Evolutionary conservation across 2,113 vertebrate genomes (phyloP), one percentile per base, ranked within the genome.

Genomic region (Chamaea fasciata): DNA sequence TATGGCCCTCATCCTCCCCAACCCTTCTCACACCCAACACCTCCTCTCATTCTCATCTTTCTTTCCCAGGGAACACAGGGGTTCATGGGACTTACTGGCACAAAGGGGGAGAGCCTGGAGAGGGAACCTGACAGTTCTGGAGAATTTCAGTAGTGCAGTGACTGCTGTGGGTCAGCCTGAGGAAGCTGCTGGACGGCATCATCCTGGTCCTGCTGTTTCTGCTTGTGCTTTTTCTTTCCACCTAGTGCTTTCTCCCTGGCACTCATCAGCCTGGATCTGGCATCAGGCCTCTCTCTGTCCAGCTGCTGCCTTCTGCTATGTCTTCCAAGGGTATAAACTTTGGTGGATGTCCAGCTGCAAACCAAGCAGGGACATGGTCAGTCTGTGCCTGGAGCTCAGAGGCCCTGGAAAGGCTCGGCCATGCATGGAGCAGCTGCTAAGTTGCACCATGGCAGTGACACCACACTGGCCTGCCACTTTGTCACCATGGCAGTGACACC

Each of bases 351-450:
- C 82, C 53, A 42, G 92, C 97, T 98, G 97, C 98, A 98, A 84
- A 98, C 94, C 82, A 97, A 97, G 94, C 98, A 98, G 92, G 97
- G 98, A 52, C 98, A 98, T 0, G 95, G 97, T 31, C 92, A 76
- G 94, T 93, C 92, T 33, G 67, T 87, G 28, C 65, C 69, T 96
- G 96, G 67, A 98, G 97, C 83, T 97, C 97, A 2, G 97, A 97
- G 2, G 97, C 97, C 5, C 96, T 93, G 8, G 96, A 96, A 98
- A 97, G 19, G 96, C 90, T 49, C 50, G 46, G 47, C 68, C 56
- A 46, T 63, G 75, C n/a, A 44, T 3, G 0, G 19, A 80, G 63
- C 87, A 89, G 53, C 84, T 96, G 94, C 74, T 46, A 1, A 18
- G 44, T 6, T 52, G 18, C 37, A 27, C 22, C 33, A 46, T 1